phyloP scores from a whole-genome alignment of 2,888 invertebrate genomes.

The Zygothrica quintamaculata region DNA sequence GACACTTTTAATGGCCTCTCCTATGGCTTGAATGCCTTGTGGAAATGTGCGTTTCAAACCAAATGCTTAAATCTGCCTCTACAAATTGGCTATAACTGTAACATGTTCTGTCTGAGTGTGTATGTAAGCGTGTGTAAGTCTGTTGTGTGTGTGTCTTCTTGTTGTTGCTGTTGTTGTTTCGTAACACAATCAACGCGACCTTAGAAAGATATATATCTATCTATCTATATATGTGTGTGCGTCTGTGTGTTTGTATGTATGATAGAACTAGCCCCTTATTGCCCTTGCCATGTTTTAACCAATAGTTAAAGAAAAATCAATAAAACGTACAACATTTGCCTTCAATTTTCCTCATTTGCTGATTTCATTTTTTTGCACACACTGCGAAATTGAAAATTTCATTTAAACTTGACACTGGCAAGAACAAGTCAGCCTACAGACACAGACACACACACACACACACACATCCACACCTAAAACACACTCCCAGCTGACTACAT shows the following conservation, averaged over 20 bases:
- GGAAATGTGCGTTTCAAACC: slow-evolving; percentile 16
- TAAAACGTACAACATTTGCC: slow-evolving; percentile 50
- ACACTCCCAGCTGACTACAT: too few species aligned
- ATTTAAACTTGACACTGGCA: slow-evolving; percentile 75
- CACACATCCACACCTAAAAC: slow-evolving; percentile 4
- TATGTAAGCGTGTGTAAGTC: not conserved
- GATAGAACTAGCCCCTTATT: slow-evolving; percentile 30
- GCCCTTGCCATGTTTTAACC: too few species aligned
- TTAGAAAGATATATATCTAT: slow-evolving; percentile 32
- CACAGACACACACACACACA: too few species aligned
- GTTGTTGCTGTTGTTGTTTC: slow-evolving; percentile 29
- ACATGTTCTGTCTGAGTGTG: slow-evolving; percentile 1
- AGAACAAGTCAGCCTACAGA: slow-evolving; percentile 40
- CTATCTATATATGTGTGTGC: slow-evolving; percentile 10
- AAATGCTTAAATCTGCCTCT: slow-evolving; percentile 5
- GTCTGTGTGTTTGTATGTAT: too few species aligned
- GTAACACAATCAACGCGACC: slow-evolving; percentile 48
- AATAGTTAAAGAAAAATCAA: slow-evolving; percentile 63
- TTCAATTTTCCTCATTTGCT: slow-evolving; percentile 29
- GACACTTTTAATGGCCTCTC: slow-evolving; percentile 25
- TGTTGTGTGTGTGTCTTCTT: slow-evolving; percentile 27
- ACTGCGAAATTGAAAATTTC: slow-evolving; percentile 67
- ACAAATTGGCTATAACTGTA: slow-evolving; percentile 7
- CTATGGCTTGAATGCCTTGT: slow-evolving; percentile 30
- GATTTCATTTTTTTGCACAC: slow-evolving; percentile 56